Conservation (phyloP, 2,797 vertebrate genomes). For the Phyllotis vaccarum region DNA sequence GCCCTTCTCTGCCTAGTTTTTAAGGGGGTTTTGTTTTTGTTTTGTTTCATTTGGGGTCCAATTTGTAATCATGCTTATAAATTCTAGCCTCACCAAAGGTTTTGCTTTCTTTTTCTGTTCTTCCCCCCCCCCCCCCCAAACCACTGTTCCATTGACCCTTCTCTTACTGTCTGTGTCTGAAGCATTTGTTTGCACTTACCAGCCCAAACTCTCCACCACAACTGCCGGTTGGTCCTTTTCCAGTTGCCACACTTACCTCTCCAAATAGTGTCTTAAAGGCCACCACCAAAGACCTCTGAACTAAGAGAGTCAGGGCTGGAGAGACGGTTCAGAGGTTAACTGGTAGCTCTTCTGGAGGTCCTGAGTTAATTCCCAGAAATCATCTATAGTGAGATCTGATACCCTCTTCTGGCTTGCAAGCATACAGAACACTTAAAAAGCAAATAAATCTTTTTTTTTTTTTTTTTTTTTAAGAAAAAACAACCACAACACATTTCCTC, state of each 20-base stretch:
- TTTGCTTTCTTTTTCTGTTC: no score
- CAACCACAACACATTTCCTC: not conserved
- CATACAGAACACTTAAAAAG: no score
- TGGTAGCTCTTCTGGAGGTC: no score
- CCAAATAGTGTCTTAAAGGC: not conserved
- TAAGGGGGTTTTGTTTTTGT: not conserved
- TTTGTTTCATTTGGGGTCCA: not conserved
- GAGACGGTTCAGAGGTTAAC: no score
- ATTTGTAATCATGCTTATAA: not conserved
- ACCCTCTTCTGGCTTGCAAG: no score
- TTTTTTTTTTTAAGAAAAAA: no score
- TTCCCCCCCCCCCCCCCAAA: not conserved
- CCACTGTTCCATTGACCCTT: not conserved
- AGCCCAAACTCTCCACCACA: not conserved
- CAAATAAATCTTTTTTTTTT: no score
- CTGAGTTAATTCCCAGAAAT: no score
- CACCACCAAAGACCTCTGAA: not conserved
- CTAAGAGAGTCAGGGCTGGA: not conserved
- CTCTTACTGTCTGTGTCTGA: not conserved
- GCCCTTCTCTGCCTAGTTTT: not conserved
- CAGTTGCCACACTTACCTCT: not conserved
- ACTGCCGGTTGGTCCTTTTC: not conserved
- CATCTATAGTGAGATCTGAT: no score
- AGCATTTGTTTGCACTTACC: not conserved
- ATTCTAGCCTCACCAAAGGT: not conserved